Evolutionary conservation across 2,113 vertebrate species (phyloP), one percentile per base, ranked within the genome.

Genomic region (Leptobrachium leishanense): DNA sequence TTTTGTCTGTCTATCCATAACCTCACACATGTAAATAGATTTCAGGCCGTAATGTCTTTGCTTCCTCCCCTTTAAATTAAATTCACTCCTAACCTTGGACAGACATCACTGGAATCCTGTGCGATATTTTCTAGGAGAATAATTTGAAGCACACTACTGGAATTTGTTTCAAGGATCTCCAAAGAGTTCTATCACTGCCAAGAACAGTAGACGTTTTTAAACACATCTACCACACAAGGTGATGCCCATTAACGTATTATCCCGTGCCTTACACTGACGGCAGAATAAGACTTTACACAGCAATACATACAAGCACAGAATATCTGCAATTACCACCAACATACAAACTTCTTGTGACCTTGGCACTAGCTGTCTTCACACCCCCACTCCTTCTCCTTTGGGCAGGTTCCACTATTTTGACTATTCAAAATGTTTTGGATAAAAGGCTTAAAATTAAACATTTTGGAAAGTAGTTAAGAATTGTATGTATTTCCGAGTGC

Each of bases 391-490:
- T 3, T 8, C 74, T 6, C 77, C 73, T 79, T 67, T 85, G 84
- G 84, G 83, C 57, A 81, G 72, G 82, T 87, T 85, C 85, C 79
- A 88, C 81, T 86, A 80, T 87, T 89, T 86, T 86, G 86, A 89
- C 86, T 91, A 74, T 82, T 89, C 84, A 86, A 75, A 85, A 85
- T 86, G 81, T 88, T 86, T 85, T 88, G 70, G 82, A 82, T 83
- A 69, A 86, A 87, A 85, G 66, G 71, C 57, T 85, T 80, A 85
- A 85, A 88, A 85, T 83, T 84, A 85, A 43, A 84, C 68, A 83
- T 72, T 82, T 85, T 87, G 82, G 84, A 86, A 74, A 88, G 82
- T 81, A 87, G 81, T 82, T 85, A 1, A 20, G 53, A 53, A 68
- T 68, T 68, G 6, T 77, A 78, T 69, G 78, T 84, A 5, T 59